Evolutionary conservation across 2,113 vertebrate species (phyloP).

Genomic region (Pangasianodon hypophthalmus): DNA sequence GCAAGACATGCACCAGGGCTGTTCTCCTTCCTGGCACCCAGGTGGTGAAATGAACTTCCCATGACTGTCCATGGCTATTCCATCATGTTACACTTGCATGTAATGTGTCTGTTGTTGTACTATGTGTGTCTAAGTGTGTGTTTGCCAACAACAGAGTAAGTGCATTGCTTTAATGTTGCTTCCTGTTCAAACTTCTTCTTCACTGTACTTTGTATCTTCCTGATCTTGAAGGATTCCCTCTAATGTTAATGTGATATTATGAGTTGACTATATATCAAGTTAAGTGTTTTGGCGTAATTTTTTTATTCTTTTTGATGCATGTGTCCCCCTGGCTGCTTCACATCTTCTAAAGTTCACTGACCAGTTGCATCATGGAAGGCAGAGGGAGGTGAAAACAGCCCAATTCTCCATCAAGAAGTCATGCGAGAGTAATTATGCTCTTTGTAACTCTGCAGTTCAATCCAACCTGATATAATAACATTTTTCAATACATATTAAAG

Average conservation of each 20-base stretch:
- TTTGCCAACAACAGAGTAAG: not conserved
- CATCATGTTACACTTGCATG: not conserved
- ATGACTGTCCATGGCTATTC: not conserved
- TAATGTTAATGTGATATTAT: too few relatives aligned
- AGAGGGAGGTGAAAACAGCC: not conserved
- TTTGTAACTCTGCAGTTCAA: not conserved
- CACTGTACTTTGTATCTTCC: too few relatives aligned
- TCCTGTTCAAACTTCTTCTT: not conserved
- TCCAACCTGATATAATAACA: not conserved
- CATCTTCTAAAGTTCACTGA: not conserved
- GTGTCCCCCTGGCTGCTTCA: not conserved
- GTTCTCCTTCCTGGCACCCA: not conserved
- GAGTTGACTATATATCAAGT: too few relatives aligned
- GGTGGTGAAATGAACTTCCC: not conserved
- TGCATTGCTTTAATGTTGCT: not conserved
- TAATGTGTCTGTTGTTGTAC: not conserved
- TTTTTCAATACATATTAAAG: too few relatives aligned
- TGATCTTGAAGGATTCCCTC: too few relatives aligned
- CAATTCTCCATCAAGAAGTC: too few relatives aligned
- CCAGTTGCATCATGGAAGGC: not conserved
- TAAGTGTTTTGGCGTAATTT: too few relatives aligned
- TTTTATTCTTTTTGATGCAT: too few relatives aligned
- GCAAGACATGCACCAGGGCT: not conserved
- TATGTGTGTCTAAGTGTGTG: not conserved
- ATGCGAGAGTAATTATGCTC: too few relatives aligned